A percentile compares a stretch with the other conserved stretches of the same genome.
Conservation (phyloP, 2,888 invertebrate genomes). For the Malacosoma neustria region DNA sequence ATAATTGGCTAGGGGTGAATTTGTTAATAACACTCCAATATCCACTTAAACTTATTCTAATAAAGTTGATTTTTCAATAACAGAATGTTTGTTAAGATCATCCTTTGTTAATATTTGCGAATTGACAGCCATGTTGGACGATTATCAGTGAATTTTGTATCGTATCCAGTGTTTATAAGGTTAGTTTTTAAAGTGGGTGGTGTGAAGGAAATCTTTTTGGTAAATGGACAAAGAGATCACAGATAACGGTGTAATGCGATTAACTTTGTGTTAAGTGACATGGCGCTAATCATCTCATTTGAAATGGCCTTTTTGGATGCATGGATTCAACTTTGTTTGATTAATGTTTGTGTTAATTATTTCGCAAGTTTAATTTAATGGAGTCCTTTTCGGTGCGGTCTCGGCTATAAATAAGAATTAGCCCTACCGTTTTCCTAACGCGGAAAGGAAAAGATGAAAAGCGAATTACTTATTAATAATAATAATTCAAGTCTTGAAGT, state of each 20-base stretch:
- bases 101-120: constrained; percentile 59
- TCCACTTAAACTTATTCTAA: not conserved
- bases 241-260: constrained; percentile 64
- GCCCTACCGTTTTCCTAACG: too few relatives aligned
- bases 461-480: too few relatives aligned
- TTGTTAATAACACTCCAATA: not conserved
- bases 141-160: constrained; percentile 18
- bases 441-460: too few relatives aligned
- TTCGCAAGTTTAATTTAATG: not conserved
- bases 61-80: constrained; percentile 28
- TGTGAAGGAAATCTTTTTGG: constrained; percentile 29
- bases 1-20: constrained; percentile 58
- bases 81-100: constrained; percentile 16
- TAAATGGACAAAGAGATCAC: constrained; percentile 56
- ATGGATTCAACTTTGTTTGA: not conserved
- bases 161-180: constrained; percentile 21
- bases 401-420: too few relatives aligned
- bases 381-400: too few relatives aligned
- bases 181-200: constrained; percentile 14
- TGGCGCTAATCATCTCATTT: constrained; percentile 60
- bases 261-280: constrained; percentile 62
- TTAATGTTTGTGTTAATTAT: not conserved
- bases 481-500: too few relatives aligned
- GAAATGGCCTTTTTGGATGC: constrained; percentile 29
- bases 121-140: constrained; percentile 32